Conservation (phyloP, 1,140 invertebrate species). For the Bursaphelenchus mucronatus region DNA sequence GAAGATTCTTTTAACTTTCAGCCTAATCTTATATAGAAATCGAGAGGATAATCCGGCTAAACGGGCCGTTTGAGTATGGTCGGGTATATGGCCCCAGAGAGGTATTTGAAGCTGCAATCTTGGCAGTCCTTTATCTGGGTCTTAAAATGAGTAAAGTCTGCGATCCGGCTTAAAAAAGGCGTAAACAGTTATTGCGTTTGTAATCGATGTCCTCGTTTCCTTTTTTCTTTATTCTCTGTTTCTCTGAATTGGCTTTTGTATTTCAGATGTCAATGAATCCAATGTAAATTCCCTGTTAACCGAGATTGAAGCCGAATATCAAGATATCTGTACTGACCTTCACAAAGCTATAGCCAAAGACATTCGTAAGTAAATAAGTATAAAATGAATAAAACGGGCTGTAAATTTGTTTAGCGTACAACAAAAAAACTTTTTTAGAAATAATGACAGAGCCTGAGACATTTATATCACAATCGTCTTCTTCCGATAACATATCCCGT, state of each 20-base stretch:
- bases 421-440: constrained; percentile 1
- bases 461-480: constrained; percentile 2
- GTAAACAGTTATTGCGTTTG: background rate
- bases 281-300: background rate
- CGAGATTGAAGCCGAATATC: background rate
- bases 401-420: background rate
- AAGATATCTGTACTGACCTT: background rate
- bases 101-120: too few species aligned
- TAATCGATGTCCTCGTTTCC: background rate
- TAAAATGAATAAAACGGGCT: background rate
- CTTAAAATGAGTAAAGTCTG: background rate
- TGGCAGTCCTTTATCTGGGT: too few species aligned
- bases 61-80: too few species aligned
- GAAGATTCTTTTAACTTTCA: too few species aligned
- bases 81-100: too few species aligned
- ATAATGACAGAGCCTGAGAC: background rate
- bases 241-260: background rate
- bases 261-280: constrained; percentile 1
- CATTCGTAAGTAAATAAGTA: background rate
- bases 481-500: background rate
- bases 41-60: too few species aligned
- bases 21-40: too few species aligned
- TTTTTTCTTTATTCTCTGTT: background rate
- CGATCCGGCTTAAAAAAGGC: background rate
- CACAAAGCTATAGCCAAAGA: background rate